phyloP scores from a whole-genome alignment of 2,113 vertebrate genomes.

The Rousettus leschenaultii region DNA sequence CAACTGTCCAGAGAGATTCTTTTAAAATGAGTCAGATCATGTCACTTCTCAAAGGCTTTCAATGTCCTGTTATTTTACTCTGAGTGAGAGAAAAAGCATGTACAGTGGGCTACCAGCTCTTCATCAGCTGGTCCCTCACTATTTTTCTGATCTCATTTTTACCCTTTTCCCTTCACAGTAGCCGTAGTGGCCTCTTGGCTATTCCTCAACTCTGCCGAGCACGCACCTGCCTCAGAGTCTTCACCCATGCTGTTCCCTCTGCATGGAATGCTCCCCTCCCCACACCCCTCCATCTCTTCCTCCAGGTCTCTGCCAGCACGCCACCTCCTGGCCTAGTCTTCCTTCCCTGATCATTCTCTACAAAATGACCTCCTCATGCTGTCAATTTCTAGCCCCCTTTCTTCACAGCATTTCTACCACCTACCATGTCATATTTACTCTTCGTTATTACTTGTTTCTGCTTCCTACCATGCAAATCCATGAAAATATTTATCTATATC shows the following conservation, averaged over 20 bases:
- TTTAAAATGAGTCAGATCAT: not conserved
- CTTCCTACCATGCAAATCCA: not conserved
- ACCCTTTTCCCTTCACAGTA: not conserved
- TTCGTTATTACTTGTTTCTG: not conserved
- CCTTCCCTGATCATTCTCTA: not conserved
- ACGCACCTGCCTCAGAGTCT: not conserved
- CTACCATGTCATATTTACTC: not conserved
- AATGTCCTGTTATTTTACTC: not conserved
- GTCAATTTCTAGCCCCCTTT: not conserved
- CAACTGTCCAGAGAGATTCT: not conserved
- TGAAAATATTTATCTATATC: not conserved
- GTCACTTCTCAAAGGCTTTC: not conserved
- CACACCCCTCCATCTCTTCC: not conserved
- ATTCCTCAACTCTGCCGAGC: not conserved
- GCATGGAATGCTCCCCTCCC: too few relatives aligned
- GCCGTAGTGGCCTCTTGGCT: not conserved
- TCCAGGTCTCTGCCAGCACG: not conserved
- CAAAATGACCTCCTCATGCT: not conserved
- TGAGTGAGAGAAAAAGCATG: not conserved
- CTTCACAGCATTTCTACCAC: not conserved
- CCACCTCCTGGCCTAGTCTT: not conserved
- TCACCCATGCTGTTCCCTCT: not conserved
- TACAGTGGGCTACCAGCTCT: accelerated
- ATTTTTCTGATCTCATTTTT: not conserved
- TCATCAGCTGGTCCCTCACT: not conserved